These are phyloP conservation scores for Auanema freiburgensis DNA, from an alignment of 2,888 invertebrate species.

Conservation along the genomic window DNA sequence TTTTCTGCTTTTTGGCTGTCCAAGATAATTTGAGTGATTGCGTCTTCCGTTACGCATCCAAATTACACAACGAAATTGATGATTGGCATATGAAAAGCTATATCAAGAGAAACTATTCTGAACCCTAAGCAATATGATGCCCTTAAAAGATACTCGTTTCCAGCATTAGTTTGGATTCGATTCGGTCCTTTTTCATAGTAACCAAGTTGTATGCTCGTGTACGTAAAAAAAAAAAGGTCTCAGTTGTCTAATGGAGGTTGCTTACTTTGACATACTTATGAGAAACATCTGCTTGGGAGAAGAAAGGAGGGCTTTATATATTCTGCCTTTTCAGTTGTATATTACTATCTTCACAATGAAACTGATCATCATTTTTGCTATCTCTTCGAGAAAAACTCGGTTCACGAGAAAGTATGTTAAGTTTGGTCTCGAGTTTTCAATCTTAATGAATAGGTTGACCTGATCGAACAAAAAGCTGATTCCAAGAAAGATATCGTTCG, in stretches of 20 bases:
- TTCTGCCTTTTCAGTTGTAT: constrained; percentile 43
- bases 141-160: too few relatives aligned
- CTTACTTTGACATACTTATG: not conserved
- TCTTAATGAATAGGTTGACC: constrained; percentile 22
- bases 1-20: not conserved
- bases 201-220: not conserved
- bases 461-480: constrained; percentile 52
- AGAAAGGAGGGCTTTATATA: not conserved
- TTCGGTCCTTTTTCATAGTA: too few relatives aligned
- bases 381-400: constrained; percentile 44
- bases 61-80: not conserved
- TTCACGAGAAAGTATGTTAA: constrained; percentile 32
- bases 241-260: not conserved
- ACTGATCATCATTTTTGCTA: constrained; percentile 50
- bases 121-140: too few relatives aligned
- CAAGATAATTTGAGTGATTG: constrained; percentile 2
- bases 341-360: constrained; percentile 52
- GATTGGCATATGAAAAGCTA: constrained; percentile 1
- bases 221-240: constrained; percentile 2
- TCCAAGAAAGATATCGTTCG: constrained; percentile 51
- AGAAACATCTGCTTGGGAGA: not conserved
- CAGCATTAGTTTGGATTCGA: too few relatives aligned
- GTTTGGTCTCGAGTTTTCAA: not conserved
- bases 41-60: not conserved
- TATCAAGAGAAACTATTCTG: too few relatives aligned